phyloP scores from a whole-genome alignment of 2,888 invertebrate species.

The Phengaris alcon region DNA sequence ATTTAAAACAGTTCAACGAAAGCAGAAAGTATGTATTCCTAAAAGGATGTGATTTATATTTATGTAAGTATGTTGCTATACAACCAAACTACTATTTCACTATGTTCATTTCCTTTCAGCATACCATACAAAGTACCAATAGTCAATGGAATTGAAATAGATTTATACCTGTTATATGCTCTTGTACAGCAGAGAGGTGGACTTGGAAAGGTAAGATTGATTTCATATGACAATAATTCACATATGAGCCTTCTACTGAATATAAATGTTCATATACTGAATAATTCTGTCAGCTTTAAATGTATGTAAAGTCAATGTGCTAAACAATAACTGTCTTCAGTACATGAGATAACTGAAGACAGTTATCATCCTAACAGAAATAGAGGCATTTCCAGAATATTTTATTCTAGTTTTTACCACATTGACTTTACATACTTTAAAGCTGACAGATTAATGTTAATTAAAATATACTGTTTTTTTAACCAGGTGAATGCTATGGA shows the following conservation, averaged over 20 bases:
- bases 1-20: constrained; percentile 94
- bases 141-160: constrained; percentile 94
- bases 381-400: too few relatives aligned
- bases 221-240: not conserved
- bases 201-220: constrained; percentile 90
- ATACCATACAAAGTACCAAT: constrained; percentile 81
- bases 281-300: too few relatives aligned
- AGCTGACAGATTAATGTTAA: not conserved
- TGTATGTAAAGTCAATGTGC: too few relatives aligned
- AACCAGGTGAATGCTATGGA: constrained; percentile 91
- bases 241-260: too few relatives aligned
- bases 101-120: constrained; percentile 70
- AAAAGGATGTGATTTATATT: not conserved
- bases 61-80: not conserved
- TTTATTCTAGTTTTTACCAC: too few relatives aligned
- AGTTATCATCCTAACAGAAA: too few relatives aligned
- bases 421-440: too few relatives aligned
- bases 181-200: constrained; percentile 96
- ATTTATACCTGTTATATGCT: constrained; percentile 93
- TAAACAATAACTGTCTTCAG: too few relatives aligned
- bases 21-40: constrained; percentile 89
- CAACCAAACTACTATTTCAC: constrained; percentile 4
- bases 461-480: constrained; percentile 9
- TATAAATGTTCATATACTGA: too few relatives aligned
- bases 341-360: too few relatives aligned